A percentile compares a stretch with the other conserved stretches of the same genome.
phyloP scores from a whole-genome alignment of 2,888 invertebrate genomes.

The Amphipyra tragopoginis region DNA sequence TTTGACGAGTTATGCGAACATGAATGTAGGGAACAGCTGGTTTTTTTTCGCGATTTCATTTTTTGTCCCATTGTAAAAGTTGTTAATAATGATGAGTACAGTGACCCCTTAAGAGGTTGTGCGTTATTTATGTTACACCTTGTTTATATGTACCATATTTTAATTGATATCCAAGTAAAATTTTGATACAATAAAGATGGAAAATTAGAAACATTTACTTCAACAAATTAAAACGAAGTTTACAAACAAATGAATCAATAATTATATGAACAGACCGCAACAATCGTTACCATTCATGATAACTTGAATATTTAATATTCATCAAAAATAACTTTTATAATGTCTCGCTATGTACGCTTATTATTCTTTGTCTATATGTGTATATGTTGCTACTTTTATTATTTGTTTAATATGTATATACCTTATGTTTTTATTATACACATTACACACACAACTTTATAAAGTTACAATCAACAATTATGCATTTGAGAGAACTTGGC shows the following conservation, averaged over 20 bases:
- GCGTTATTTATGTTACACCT: too few species aligned
- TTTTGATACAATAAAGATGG: too few species aligned
- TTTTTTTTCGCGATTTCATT: too few species aligned
- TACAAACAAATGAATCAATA: not conserved
- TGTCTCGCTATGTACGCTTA: slow-evolving; percentile 48
- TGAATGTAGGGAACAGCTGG: too few species aligned
- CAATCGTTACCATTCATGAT: slow-evolving; percentile 34
- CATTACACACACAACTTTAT: slow-evolving; percentile 1
- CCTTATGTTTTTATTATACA: slow-evolving; percentile 11
- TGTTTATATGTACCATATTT: too few species aligned
- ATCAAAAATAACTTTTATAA: slow-evolving; percentile 39
- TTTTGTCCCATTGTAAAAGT: too few species aligned
- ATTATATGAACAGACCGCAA: slow-evolving; percentile 34
- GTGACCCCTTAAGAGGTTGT: too few species aligned
- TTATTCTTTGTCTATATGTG: slow-evolving; percentile 31
- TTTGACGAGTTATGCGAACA: too few species aligned
- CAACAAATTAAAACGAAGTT: not conserved
- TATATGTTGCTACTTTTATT: slow-evolving; percentile 38
- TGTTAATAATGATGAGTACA: too few species aligned
- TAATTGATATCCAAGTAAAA: too few species aligned
- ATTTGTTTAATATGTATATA: slow-evolving; percentile 39
- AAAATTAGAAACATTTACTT: not conserved
- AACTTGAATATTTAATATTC: slow-evolving; percentile 47
- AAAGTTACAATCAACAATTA: too few species aligned
- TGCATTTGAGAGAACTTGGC: too few species aligned